Evolutionary conservation across 2,113 vertebrate species (phyloP).

Genomic region (Psittacula cyanocephala): DNA sequence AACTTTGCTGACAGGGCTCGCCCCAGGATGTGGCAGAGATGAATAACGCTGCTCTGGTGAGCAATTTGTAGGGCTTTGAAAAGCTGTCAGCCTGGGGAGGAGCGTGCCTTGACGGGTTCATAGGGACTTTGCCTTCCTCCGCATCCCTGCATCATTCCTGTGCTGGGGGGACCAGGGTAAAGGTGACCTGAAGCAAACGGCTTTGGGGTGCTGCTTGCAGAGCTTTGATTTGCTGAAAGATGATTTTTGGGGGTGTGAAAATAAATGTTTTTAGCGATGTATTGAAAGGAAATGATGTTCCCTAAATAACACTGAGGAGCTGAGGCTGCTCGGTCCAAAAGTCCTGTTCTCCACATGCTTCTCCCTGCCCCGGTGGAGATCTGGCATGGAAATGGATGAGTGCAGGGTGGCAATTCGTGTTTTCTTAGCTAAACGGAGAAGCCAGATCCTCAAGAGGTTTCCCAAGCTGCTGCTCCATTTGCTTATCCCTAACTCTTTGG

Average conservation of each 20-base stretch:
- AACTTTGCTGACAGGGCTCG: not conserved
- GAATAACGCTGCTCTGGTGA: not conserved
- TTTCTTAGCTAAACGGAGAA: not conserved
- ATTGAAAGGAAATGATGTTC: not conserved
- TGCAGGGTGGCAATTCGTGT: rapidly evolving
- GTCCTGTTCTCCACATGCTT: rapidly evolving
- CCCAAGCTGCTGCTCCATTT: not conserved
- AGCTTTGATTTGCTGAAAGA: not conserved
- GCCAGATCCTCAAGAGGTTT: not conserved
- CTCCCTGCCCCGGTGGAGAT: not conserved
- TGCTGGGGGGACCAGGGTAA: not conserved
- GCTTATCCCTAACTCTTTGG: not conserved
- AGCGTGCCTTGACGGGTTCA: not conserved
- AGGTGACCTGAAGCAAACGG: not conserved
- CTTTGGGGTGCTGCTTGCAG: not conserved
- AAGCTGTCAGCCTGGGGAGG: not conserved
- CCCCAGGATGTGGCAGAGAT: not conserved
- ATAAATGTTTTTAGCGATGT: rapidly evolving
- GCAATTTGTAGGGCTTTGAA: slow-evolving; percentile 47
- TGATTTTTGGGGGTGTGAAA: not conserved
- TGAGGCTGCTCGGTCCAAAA: not conserved
- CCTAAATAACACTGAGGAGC: rapidly evolving
- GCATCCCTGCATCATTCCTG: not conserved
- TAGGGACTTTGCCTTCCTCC: rapidly evolving
- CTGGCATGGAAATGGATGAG: rapidly evolving